Base-by-base conservation (phyloP, 2,113 vertebrate genomes). In the Leptosomus discolor region DNA sequence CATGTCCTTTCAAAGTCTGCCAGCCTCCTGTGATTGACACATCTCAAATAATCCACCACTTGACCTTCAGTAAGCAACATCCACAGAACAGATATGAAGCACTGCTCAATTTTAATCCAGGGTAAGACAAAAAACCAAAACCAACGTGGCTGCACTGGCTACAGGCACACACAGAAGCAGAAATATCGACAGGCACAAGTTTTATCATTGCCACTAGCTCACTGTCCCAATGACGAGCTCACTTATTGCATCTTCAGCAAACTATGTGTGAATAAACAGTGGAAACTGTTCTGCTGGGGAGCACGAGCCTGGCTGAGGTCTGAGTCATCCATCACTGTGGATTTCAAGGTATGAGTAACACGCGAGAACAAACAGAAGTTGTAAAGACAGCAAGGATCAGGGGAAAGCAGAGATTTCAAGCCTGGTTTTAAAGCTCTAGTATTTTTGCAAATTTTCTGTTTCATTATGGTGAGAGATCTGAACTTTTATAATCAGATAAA, bases 121-220 rank as follows among this genome's bases (percentile, higher is more conserved):
- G 43, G 4, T 5, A 83, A 61, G 43, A 27, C 26, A 83, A 39
- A 73, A 37, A 36, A 37, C 12, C 22, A 13, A 41, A 57, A 2
- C 12, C 34, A 51, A 12, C 1, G 9, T 17, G 37, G 81, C 85
- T 34, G 34, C 50, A 11, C 7, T 27, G 36, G 53, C 46, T 67
- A 5, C 30, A 61, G 65, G 41, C 21, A 39, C 13, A 39, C 13
- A 30, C 15, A 21, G 34, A 27, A 13, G 23, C 30, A 43, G 21
- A 53, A 82, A 45, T 9, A 24, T 0, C 54, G 23, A 6, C 0
- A 0, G 43, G 41, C 37, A 13, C 7, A 29, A 10, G 29, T 58
- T 90, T 27, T 22, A 37, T 8, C 22, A 5, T 4, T n/a, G n/a
- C n/a, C n/a, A n/a, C 16, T n/a, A 15, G 56, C 67, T 46, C 2